Evolutionary conservation across 2,797 vertebrate genomes (phyloP), one percentile per base, ranked within the genome.

Genomic region (Acrossocheilus wenchowensis): DNA sequence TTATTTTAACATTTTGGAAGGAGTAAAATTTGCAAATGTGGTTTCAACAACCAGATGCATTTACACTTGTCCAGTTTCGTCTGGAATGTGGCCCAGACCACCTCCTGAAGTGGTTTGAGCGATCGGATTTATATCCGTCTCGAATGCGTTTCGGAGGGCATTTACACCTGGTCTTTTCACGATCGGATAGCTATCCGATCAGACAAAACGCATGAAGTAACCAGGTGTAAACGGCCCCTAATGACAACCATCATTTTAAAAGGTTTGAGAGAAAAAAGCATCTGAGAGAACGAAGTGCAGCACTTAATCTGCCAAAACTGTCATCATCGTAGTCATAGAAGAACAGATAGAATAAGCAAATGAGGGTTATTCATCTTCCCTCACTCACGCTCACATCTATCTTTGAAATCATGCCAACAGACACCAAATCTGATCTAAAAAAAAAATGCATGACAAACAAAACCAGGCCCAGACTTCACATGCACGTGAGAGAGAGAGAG

Each of bases 361-460:
- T 82, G 48, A 82, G 50, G 66, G 23, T 57, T 73, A 62, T 74
- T 73, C 52, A 1, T 83, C 34, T 62, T 45, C 54, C 4, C 52
- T 74, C 10, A 4, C 52, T 72, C 66, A 60, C 12, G 10, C 50
- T 79, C 50, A 60, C 54, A n/a, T 26, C 48, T 52, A 21, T 73
- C 17, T 81, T 36, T 23, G 34, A 36, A 50, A 81, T 79, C 62
- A 48, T 69, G 72, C 62, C 71, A 78, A 82, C 36, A 78, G 48
- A 87, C 62, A 69, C 26, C 50, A 78, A 82, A 88, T 85, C 89
- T 81, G 78, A 88, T 83, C 60, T 66, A 45, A 81, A 84, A 26
- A 26, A 30, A 30, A 88, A 60, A 82, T 17, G 52, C 78, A 54
- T 77, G 82, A 78, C 41, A 74, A 84, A 86, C 75, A 87, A 85